Evolutionary conservation across 1,140 invertebrate genomes (phyloP), one percentile per base, ranked within the genome.

Genomic region (Amyelois transitella): DNA sequence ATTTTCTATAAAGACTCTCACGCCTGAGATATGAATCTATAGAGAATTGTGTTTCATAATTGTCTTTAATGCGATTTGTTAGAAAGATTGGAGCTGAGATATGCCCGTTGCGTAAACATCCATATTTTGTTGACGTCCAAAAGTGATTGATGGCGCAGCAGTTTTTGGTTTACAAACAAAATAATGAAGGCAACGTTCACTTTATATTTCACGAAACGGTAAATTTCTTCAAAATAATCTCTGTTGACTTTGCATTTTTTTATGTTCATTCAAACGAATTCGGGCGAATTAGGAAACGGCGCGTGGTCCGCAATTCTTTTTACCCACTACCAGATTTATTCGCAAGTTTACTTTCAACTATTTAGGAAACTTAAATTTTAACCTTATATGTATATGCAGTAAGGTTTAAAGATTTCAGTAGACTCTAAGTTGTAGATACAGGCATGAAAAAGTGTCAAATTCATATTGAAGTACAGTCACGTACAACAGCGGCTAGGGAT

Each of bases 31-130:
- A 80, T 21, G 57, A 49, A 75, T 80, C 75, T 77, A 73, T 66
- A 78, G 64, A 71, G 68, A 76, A 77, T 72, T 76, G 69, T 75
- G 60, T 73, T 75, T 67, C 71, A 70, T 80, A 80, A 80, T 80
- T 75, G 62, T 72, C 69, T 72, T 62, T 77, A 75, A 79, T 76
- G 62, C 69, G 61, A 73, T 74, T 76, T 66, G 61, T 56, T 56
- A 24, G 19, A 55, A 51, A 60, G 60, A 70, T 63, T 22, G 52
- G 54, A 22, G 47, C 28, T 43, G 45, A 55, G 77, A 81, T 77
- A 70, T 55, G 38, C 59, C 52, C 51, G 55, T 57, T 69, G 57
- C 53, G 60, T 72, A 78, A 69, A 77, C 66, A 66, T 65, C 20
- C 58, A 38, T 45, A 58, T 69, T 69, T 70, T 77, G 60, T 69